Conservation (phyloP, 2,797 vertebrate species). For the Esox masquinongy region DNA sequence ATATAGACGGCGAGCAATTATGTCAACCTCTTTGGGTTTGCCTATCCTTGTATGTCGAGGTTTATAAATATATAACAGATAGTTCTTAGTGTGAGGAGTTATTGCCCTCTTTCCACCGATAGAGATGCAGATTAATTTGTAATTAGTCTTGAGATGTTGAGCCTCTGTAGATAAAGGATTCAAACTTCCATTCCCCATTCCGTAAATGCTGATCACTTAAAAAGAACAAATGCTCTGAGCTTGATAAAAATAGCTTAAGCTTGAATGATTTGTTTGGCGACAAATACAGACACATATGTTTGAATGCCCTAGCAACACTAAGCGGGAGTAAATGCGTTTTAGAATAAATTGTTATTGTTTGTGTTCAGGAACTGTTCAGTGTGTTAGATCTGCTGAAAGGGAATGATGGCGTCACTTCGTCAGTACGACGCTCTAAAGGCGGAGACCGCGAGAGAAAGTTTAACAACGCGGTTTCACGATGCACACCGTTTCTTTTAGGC, state of each 20-base stretch:
- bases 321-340: constrained; percentile 76
- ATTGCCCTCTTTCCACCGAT: constrained; percentile 81
- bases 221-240: constrained; percentile 75
- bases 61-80: constrained; percentile 81
- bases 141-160: constrained; percentile 87
- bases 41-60: constrained; percentile 50
- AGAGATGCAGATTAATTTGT: constrained; percentile 85
- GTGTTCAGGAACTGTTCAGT: constrained; percentile 54
- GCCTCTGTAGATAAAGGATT: constrained; percentile 83
- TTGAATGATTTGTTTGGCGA: constrained; percentile 79
- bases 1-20: constrained; percentile 79
- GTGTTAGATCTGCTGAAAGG: constrained; percentile 60
- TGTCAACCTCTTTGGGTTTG: constrained; percentile 60
- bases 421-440: constrained; percentile 38
- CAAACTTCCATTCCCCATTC: constrained; percentile 72
- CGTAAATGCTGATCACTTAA: constrained; percentile 81
- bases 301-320: constrained; percentile 73
- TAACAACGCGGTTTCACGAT: constrained; percentile 53
- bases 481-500: constrained; percentile 50
- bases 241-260: constrained; percentile 82
- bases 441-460: constrained; percentile 24
- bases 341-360: constrained; percentile 80
- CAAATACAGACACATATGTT: constrained; percentile 79
- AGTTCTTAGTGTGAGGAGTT: constrained; percentile 74
- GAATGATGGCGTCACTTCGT: constrained; percentile 43